These are phyloP conservation scores for Endotricha flammealis DNA, from an alignment of 2,888 invertebrate species.

Conservation along the genomic window DNA sequence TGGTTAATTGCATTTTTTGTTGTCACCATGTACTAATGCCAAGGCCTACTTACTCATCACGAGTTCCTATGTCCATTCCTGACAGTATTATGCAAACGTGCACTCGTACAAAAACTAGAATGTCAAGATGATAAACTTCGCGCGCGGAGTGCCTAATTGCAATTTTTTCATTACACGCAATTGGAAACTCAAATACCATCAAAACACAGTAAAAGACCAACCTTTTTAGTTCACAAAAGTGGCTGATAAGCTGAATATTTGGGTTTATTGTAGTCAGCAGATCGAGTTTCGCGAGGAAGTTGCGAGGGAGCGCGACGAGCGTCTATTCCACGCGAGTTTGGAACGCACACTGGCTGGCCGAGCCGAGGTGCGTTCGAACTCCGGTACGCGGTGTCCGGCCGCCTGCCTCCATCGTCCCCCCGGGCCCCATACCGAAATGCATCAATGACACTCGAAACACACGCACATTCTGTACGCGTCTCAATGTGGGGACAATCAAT, in stretches of 20 bases:
- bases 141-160: conserved; percentile 36
- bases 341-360: conserved; percentile 64
- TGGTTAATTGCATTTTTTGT: conserved; percentile 72
- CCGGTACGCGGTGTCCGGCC: conserved; percentile 43
- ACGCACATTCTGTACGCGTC: conserved; percentile 65
- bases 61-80: conserved; percentile 68
- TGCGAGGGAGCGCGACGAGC: conserved; percentile 59
- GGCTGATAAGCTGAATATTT: conserved; percentile 28
- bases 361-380: conserved; percentile 35
- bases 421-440: conserved; percentile 71
- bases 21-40: conserved; percentile 64
- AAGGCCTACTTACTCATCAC: conserved; percentile 73
- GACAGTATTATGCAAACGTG: conserved; percentile 59
- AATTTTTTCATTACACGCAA: conserved; percentile 33
- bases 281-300: conserved; percentile 68
- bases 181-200: conserved; percentile 28
- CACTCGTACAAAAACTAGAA: conserved; percentile 57
- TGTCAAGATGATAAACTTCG: conserved; percentile 52
- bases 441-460: conserved; percentile 73
- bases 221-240: conserved; percentile 43
- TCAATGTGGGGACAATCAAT: conserved; percentile 54
- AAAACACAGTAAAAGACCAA: conserved; percentile 53
- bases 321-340: conserved; percentile 52
- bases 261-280: conserved; percentile 37
- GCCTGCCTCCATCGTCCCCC: conserved; percentile 48